A percentile compares a stretch with the other conserved stretches of the same genome.
These are phyloP conservation scores for Enteromius anoplus DNA, from an alignment of 2,797 vertebrate genomes.

Conservation along the genomic window DNA sequence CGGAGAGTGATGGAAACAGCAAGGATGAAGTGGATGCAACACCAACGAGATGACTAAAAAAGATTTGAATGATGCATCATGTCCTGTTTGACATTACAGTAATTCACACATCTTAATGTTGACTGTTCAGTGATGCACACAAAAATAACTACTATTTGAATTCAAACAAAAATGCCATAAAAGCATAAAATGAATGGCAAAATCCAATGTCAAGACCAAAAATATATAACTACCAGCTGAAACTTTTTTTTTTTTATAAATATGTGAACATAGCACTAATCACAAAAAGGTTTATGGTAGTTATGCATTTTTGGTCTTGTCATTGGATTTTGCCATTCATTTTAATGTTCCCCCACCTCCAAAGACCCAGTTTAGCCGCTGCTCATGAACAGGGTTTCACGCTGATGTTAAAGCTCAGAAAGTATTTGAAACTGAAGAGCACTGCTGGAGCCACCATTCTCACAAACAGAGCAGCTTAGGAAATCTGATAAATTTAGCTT, in stretches of 20 bases:
- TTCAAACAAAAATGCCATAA: background rate
- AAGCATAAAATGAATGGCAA: too few relatives aligned
- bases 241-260: too few relatives aligned
- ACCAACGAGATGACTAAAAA: background rate
- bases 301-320: background rate
- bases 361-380: background rate
- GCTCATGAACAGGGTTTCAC: background rate
- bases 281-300: background rate
- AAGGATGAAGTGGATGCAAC: background rate
- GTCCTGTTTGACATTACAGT: slow-evolving; percentile 9
- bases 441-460: background rate
- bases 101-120: slow-evolving; percentile 16
- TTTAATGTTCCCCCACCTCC: background rate
- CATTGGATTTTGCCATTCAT: background rate
- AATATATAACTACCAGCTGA: too few relatives aligned
- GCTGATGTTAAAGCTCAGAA: background rate
- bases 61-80: slow-evolving; percentile 10
- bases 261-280: too few relatives aligned
- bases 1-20: background rate
- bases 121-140: slow-evolving; percentile 1
- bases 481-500: background rate
- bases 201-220: too few relatives aligned
- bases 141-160: background rate
- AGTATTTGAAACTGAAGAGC: background rate
- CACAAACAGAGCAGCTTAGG: background rate